Evolutionary conservation across 2,888 invertebrate genomes (phyloP), one percentile per base, ranked within the genome.

Genomic region (Parnassius apollo): DNA sequence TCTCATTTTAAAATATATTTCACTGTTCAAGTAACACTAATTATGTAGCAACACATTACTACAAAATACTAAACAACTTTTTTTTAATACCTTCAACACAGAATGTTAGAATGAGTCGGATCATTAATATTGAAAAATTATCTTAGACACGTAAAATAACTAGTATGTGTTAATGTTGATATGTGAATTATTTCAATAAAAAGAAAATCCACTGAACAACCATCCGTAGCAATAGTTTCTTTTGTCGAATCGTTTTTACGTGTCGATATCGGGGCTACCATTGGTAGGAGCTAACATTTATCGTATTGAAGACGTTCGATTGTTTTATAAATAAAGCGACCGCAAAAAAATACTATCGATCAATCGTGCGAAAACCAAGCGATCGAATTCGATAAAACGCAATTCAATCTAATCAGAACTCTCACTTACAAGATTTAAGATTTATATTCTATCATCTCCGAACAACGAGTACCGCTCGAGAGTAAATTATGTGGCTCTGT

Each of bases 271-370:
- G 68, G 67, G 66, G 65, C 72, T 69, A 75, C 81, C 82, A 80
- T 75, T 86, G 77, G 89, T 89, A 90, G 82, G 84, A 83, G 82
- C 74, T 72, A 82, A 80, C 87, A 81, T 87, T 88, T 84, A 88
- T 87, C 82, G 85, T 82, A 74, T 80, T 76, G 78, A 77, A 81
- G 83, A 85, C 83, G 82, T 85, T 85, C 91, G 84, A 91, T 91
- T 91, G 91, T 91, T 91, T 91, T 91, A 91, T 90, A 90, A 90
- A 91, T 90, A 90, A 88, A 88, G 83, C 81, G 76, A 74, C 77
- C 78, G 86, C 90, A 91, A 91, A 91, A 91, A 91, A 91, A 89
- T 86, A 87, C 90, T 89, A 91, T 88, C 91, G 88, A 91, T 91
- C 91, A 91, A 91, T 90, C 90, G 90, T 88, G 90, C 91, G 90